A percentile compares a stretch with the other conserved stretches of the same genome.
phyloP scores from a whole-genome alignment of 2,113 vertebrate genomes.

The Crocuta crocuta region DNA sequence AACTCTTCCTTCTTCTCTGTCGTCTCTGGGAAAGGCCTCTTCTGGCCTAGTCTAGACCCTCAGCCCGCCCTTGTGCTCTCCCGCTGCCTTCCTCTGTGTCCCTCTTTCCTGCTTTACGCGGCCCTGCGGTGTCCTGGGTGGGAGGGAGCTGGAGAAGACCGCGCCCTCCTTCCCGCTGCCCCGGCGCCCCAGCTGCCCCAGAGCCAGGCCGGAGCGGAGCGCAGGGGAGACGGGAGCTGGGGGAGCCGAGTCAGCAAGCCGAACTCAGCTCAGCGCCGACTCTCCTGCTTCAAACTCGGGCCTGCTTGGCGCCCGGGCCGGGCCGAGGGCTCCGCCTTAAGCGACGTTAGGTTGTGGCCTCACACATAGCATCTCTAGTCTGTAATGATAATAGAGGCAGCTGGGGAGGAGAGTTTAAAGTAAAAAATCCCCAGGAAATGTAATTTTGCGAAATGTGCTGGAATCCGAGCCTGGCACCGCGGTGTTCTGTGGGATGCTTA shows the following conservation, averaged over 20 bases:
- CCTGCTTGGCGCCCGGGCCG: neutral
- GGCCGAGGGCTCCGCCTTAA: neutral
- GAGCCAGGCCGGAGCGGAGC: neutral
- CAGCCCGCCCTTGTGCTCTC: neutral
- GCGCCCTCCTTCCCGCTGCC: neutral
- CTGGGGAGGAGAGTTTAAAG: neutral
- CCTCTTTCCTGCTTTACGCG: neutral
- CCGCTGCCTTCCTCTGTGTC: neutral
- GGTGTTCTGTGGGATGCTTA: neutral
- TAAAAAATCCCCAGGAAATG: neutral
- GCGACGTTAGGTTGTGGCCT: neutral
- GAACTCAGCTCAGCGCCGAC: neutral
- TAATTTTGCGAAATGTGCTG: neutral
- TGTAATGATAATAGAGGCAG: neutral
- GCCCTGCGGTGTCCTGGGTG: neutral
- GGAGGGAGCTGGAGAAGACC: neutral
- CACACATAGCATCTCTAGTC: neutral
- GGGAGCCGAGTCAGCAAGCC: accelerated
- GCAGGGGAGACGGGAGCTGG: neutral
- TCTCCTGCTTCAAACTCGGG: accelerated
- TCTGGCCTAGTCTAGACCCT: neutral
- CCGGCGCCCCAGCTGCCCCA: neutral
- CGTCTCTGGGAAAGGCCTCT: neutral
- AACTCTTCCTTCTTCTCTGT: neutral
- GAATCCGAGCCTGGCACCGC: neutral